Conservation (phyloP, 2,797 vertebrate species). For the Paratrypauchen microcephalus region DNA sequence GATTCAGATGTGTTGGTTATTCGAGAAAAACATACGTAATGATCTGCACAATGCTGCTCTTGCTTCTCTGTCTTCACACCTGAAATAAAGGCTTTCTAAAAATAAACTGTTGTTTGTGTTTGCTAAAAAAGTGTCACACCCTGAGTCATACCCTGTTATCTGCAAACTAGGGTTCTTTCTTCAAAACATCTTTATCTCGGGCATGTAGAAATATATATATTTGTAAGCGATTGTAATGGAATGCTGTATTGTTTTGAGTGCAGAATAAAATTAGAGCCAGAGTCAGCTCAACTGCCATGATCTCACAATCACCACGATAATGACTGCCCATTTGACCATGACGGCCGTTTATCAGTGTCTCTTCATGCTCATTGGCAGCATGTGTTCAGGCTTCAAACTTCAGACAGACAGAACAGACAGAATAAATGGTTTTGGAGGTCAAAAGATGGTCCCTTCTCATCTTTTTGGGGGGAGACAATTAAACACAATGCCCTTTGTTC, state of each 20-base stretch:
- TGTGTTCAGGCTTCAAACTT: slow-evolving; percentile 2
- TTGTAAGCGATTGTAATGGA: neutral
- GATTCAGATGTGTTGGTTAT: neutral
- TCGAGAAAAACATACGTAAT: neutral
- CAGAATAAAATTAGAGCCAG: neutral
- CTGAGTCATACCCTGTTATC: neutral
- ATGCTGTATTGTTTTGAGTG: neutral
- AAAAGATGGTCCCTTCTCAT: neutral
- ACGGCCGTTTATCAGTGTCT: neutral
- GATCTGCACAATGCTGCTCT: neutral
- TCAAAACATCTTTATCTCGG: neutral
- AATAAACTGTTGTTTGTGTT: slow-evolving; percentile 11
- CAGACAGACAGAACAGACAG: neutral
- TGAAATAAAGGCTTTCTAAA: slow-evolving; percentile 5
- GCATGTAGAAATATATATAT: neutral
- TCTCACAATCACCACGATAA: neutral
- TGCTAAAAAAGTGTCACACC: slow-evolving; percentile 11
- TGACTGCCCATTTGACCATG: neutral
- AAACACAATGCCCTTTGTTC: neutral
- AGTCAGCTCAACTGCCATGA: neutral
- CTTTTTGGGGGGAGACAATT: neutral
- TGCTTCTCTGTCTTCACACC: neutral
- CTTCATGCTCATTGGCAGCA: slow-evolving; percentile 1
- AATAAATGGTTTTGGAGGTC: neutral
- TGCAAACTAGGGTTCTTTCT: neutral